Conservation (phyloP, 2,797 vertebrate genomes). For the Tarsius wallacei region DNA sequence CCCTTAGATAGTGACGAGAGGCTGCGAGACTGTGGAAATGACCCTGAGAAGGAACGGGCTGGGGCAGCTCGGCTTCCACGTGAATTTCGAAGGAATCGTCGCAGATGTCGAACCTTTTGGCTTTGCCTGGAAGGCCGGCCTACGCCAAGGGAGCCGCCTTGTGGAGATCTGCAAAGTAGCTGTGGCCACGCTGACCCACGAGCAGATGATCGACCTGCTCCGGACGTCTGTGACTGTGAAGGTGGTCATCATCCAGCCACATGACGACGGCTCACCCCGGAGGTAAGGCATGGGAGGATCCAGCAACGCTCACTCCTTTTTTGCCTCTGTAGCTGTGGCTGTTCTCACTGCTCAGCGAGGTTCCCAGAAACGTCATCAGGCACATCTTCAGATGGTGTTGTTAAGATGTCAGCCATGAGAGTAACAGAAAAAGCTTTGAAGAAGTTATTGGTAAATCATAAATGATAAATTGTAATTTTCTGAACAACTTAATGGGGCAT, state of each 20-base stretch:
- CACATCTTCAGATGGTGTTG: rapidly evolving
- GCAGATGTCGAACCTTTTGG: conserved; percentile 98
- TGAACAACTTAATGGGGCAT: not conserved
- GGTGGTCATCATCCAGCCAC: conserved; percentile 98
- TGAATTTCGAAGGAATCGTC: conserved; percentile 99
- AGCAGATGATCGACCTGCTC: conserved; percentile 99
- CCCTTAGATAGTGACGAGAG: conserved; percentile 95
- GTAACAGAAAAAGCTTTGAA: not conserved
- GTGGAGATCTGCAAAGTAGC: conserved; percentile 99
- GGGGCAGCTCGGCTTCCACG: conserved; percentile 98
- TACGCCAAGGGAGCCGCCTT: conserved; percentile 97
- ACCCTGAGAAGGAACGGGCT: conserved; percentile 96
- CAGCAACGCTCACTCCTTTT: rapidly evolving
- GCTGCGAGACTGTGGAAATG: conserved; percentile 98
- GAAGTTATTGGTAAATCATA: not conserved
- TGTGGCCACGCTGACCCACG: conserved; percentile 97
- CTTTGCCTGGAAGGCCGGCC: conserved; percentile 98
- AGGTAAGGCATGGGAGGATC: conserved; percentile 91
- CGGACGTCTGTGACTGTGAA: conserved; percentile 97
- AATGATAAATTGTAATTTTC: not conserved
- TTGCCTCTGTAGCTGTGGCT: not conserved
- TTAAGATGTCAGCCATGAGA: not conserved
- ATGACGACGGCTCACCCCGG: conserved; percentile 96
- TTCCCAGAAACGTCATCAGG: not conserved
- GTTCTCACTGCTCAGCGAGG: not conserved